Evolutionary conservation across 1,140 invertebrate species (phyloP), one percentile per base, ranked within the genome.

Genomic region (Mamestra configurata): DNA sequence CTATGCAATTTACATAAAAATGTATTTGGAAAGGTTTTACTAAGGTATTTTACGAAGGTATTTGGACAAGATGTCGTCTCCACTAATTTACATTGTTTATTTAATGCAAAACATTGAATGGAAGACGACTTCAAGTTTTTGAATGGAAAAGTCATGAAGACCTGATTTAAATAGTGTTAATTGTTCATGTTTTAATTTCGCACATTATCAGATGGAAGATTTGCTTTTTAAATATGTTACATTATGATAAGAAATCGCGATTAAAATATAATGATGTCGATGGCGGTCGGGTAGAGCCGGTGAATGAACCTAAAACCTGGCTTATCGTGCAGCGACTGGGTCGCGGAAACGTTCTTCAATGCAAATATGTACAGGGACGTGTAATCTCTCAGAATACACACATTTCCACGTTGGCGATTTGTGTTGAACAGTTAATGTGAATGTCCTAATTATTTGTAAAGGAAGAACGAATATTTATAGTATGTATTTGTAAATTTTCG

Each of bases 271-370:
- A 68, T 57, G 31, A 66, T 53, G 49, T 76, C 51, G 37, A 46
- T 46, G 64, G 72, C 46, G 24, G 43, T 61, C 53, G 61, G 79
- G 83, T 57, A 75, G 53, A 18, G 37, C 43, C 37, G 73, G 84
- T 83, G 79, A 87, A 85, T 82, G 84, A 87, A 82, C 83, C 77
- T 24, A 80, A 86, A 82, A 77, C 77, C 76, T 77, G 20, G 79
- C 79, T 87, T 88, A 89, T 88, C 85, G 85, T 84, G 13, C 79
- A 70, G 27, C 57, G 79, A 68, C 82, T 71, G 77, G 22, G 43
- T 83, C 68, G 81, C 81, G 85, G 81, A 86, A 86, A 84, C 37
- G 51, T 49, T 24, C 79, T 24, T 37, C 20, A 79, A 79, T 82
- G 78, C 82, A 79, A 79, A 80, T 80, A 80, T 76, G 57, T 76